Percentiles rank a stretch among this genome's conserved stretches.
These are phyloP conservation scores for Synergus laeviventris DNA, from an alignment of 2,888 invertebrate genomes.

Conservation along the genomic window DNA sequence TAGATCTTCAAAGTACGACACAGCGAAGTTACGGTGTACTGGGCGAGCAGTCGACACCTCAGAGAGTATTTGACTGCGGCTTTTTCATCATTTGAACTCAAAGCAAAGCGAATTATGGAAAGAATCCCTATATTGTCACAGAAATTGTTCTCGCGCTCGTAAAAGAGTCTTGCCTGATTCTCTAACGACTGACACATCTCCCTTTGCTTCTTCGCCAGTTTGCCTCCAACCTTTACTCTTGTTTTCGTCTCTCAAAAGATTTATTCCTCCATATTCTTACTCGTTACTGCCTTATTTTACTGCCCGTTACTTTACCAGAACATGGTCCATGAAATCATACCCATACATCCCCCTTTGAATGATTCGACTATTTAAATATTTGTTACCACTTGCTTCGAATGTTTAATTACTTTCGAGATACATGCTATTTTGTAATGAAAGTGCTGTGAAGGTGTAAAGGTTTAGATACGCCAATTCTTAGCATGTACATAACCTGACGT, in stretches of 20 bases:
- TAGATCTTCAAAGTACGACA: neutral
- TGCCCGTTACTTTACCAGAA: constrained; percentile 19
- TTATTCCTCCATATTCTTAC: constrained; percentile 29
- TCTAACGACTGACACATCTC: constrained; percentile 13
- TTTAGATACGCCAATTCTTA: neutral
- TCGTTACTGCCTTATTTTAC: constrained; percentile 36
- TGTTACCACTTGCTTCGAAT: too few relatives aligned
- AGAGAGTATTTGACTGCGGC: neutral
- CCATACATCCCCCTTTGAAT: neutral
- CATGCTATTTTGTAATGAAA: too few relatives aligned
- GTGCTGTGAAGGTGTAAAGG: neutral
- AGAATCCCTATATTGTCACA: constrained; percentile 14
- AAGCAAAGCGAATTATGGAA: neutral
- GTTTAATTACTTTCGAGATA: too few relatives aligned
- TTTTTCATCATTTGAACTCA: neutral
- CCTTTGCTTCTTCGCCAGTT: neutral
- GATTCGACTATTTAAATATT: neutral
- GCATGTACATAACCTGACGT: too few relatives aligned
- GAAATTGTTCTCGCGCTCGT: neutral
- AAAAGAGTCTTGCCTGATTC: neutral
- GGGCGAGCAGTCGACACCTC: neutral
- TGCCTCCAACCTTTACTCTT: constrained; percentile 16
- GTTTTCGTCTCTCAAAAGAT: constrained; percentile 21
- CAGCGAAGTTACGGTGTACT: constrained; percentile 1
- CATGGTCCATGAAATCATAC: constrained; percentile 23